Evolutionary conservation across 2,888 invertebrate genomes (phyloP), one percentile per base, ranked within the genome.

Genomic region (Papilio protenor): DNA sequence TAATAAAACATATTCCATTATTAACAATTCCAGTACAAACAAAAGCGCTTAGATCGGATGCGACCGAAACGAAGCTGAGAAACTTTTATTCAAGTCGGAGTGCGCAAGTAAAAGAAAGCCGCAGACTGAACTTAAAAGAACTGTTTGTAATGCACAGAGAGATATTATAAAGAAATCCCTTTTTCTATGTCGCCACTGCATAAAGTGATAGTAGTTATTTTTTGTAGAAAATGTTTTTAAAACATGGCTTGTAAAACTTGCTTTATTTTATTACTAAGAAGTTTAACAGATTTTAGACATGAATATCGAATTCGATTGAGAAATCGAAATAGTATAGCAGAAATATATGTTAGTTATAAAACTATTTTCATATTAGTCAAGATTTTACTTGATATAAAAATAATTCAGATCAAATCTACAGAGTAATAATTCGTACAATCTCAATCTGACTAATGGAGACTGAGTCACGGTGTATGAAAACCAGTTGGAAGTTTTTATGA

Each of bases 21-120:
- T n/a, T n/a, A n/a, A n/a, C n/a, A 69, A 69, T 69, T 40, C 45
- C 16, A 59, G 23, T 74, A 47, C 45, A 74, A 64, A 74, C 61
- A 74, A 74, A 64, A 64, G 64, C 47, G 21, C 27, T 74, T 49
- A 64, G 40, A 74, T 74, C 33, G 66, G 52, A 75, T 49, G 12
- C 75, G 33, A 40, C 75, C 21, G 66, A 66, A 75, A 66, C 21
- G 66, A 69, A 69, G 45, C 40, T 66, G 64, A 21, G 75, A 66
- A 75, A 66, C 52, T 66, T 66, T 75, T 66, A 75, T 66, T 52
- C 33, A 52, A 64, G 55, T 75, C 27, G 27, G 33, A 66, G n/a
- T n/a, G 47, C 27, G 66, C 75, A 52, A 64, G 74, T 16, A 52
- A 75, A 66, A 75, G 66, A 66, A 75, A 66, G 4, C 66, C 66